Evolutionary conservation across 2,797 vertebrate species (phyloP), one percentile per base, ranked within the genome.

Genomic region (Scolopax bukidnonensis): DNA sequence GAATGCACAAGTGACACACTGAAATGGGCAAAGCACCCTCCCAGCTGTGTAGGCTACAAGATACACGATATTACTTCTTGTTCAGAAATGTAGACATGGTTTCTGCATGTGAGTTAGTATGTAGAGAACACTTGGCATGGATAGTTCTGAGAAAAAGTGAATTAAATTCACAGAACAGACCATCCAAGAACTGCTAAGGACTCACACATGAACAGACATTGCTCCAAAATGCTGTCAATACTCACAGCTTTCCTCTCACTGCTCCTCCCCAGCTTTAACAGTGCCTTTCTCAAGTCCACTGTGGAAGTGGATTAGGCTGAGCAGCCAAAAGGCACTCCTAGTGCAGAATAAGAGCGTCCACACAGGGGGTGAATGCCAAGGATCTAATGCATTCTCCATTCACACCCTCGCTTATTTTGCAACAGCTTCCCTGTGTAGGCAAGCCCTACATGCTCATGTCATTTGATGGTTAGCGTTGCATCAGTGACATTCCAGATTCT

Each of bases 381-480:
- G n/a, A 63, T 68, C 84, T 96, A 92, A 92, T 95, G 69, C 76
- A 78, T 86, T 94, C 87, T 92, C 27, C 75, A 70, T 90, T 97
- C 95, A 96, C 95, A 96, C 96, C 96, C 96, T 96, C 2, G 1
- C 79, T 85, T 92, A 78, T 96, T 96, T 95, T 95, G 95, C 96
- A 96, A 96, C 91, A 96, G 84, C 95, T 96, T 97, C 96, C 94
- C 85, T 97, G 96, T 97, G 95, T 94, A 96, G 96, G 94, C 96
- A 96, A 93, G 96, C 92, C 90, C 92, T 94, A 25, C 89, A 77
- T 51, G 93, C 84, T 96, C 96, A 78, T 96, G 95, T 96, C 96
- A 97, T 96, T 96, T 96, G 95, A 96, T 97, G 96, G 96, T 96
- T 96, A 96, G 94, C 50, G 20, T 97, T 97, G 96, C 96, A 96